phyloP scores from a whole-genome alignment of 2,888 invertebrate species.

The Morinoia aosen region DNA sequence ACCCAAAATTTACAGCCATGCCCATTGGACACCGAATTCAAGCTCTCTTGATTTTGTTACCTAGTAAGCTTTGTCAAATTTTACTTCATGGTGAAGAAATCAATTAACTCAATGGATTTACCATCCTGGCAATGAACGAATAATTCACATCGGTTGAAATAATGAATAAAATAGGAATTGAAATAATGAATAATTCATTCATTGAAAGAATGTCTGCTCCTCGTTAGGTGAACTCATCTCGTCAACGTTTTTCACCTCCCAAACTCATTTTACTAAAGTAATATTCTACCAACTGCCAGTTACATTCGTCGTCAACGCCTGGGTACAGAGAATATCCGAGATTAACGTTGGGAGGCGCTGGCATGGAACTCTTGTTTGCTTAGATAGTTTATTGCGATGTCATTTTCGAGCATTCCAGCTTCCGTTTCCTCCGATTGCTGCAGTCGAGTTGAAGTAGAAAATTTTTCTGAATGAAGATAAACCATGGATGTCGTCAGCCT shows the following conservation, averaged over 20 bases:
- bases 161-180: too few species aligned
- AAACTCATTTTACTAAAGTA: background rate
- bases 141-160: too few species aligned
- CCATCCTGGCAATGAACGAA: too few species aligned
- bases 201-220: background rate
- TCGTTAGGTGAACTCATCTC: background rate
- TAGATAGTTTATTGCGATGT: background rate
- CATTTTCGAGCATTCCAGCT: background rate
- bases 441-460: background rate
- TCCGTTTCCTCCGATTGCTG: background rate
- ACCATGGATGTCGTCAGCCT: background rate
- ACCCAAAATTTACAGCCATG: too few species aligned
- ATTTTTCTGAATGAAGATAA: background rate
- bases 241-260: background rate
- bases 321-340: background rate
- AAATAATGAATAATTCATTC: too few species aligned
- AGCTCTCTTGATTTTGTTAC: too few species aligned
- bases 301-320: background rate
- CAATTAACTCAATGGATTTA: too few species aligned
- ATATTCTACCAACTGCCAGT: background rate
- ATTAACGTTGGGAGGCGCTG: background rate
- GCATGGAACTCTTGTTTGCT: background rate
- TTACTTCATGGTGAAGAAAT: too few species aligned
- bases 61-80: too few species aligned
- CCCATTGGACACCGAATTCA: too few species aligned